Evolutionary conservation across 2,797 vertebrate species (phyloP).

Genomic region (Peromyscus nudipes): DNA sequence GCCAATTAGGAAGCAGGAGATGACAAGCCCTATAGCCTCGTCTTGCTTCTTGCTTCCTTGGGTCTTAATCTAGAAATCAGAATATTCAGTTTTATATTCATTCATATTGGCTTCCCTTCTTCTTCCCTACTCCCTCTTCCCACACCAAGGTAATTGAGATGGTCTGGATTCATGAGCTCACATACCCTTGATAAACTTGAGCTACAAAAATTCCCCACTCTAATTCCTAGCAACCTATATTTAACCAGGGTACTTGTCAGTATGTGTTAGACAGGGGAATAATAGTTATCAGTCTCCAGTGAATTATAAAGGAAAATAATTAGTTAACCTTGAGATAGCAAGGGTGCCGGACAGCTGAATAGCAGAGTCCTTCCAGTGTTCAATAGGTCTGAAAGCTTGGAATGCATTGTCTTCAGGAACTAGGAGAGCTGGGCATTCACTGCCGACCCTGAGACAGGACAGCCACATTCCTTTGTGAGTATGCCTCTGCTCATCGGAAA

Average conservation of each 20-base stretch:
- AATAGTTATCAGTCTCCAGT: conserved; percentile 81
- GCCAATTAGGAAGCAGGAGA: not conserved
- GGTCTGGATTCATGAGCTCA: conserved; percentile 46
- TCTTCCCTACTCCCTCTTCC: not conserved
- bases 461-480: conserved; percentile 71
- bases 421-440: conserved; percentile 52
- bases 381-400: conserved; percentile 67
- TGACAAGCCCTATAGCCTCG: not conserved
- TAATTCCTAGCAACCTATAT: conserved; percentile 79
- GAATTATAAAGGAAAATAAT: conserved; percentile 82
- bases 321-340: conserved; percentile 82
- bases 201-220: conserved; percentile 58
- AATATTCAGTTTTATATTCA: not conserved
- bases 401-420: conserved; percentile 80
- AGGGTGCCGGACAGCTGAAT: conserved; percentile 77
- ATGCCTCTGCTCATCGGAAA: conserved; percentile 70
- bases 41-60: not conserved
- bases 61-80: conserved; percentile 9
- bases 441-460: conserved; percentile 53
- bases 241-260: conserved; percentile 78
- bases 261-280: conserved; percentile 81
- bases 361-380: conserved; percentile 67
- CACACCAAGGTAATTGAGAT: conserved; percentile 36
- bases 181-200: conserved; percentile 65
- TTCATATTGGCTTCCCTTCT: not conserved